Evolutionary conservation across 2,113 vertebrate genomes (phyloP).

Genomic region (Petroica traversi): DNA sequence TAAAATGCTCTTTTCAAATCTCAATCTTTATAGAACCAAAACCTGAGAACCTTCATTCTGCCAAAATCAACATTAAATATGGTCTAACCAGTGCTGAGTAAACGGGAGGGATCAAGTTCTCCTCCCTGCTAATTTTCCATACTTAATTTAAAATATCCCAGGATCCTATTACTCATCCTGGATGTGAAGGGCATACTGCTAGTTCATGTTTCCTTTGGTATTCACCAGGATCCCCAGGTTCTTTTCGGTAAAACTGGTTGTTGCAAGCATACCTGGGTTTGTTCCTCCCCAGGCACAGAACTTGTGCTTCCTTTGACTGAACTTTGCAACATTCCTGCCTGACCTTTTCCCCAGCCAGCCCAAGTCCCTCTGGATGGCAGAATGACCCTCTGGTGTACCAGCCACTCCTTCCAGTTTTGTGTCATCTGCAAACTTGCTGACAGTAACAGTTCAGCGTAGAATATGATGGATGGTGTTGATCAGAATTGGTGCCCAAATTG

Average conservation of each 20-base stretch:
- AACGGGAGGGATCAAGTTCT: background rate
- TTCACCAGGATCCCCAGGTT: background rate
- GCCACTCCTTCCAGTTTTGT: background rate
- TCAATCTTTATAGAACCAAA: background rate
- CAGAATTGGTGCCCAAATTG: background rate
- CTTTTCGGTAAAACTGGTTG: background rate
- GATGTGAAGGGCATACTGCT: background rate
- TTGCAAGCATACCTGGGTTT: background rate
- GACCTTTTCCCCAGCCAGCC: background rate
- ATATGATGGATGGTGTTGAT: fast-evolving
- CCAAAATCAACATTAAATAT: background rate
- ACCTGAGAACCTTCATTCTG: background rate
- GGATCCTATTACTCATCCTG: background rate
- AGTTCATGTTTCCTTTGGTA: background rate
- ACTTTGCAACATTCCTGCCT: background rate
- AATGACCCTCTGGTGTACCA: background rate
- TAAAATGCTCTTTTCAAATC: background rate
- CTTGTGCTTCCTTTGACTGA: background rate
- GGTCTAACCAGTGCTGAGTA: background rate
- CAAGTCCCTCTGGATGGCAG: background rate
- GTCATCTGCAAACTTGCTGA: background rate
- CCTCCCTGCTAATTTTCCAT: background rate
- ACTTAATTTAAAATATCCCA: background rate
- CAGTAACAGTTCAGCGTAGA: background rate
- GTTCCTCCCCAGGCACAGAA: background rate